Base-by-base conservation (phyloP, 2,888 invertebrate genomes). In the Stenurella melanura region DNA sequence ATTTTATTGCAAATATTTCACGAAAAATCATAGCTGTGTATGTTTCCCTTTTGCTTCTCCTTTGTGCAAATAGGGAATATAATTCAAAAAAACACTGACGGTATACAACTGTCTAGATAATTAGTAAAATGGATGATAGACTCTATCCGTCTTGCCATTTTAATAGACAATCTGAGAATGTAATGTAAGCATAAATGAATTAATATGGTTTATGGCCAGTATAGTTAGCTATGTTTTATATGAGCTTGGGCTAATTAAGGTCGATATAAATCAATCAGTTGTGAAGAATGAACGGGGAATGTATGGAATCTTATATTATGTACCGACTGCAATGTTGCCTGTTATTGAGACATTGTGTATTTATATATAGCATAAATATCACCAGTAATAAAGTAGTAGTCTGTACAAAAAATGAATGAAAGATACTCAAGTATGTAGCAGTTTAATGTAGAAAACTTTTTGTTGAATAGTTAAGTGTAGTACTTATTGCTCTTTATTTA, bases 121-220 rank as follows among this genome's bases (percentile, higher is more conserved):
- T 64, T 64, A 64, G 42, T 21, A 18, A 42, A 64, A 64, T 38
- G 64, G 42, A 64, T 64, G 64, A 42, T 42, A 19, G 42, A 42
- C 9, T 64, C 64, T 21, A 42, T 64, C 64, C 64, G 42, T 64
- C 26, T 30, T 21, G 64, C 42, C 38, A 30, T n/a, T 42, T 64
- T 64, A 64, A 64, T 42, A 64, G 64, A 64, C 64, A 64, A 64
- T 64, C 21, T 21, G 42, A 64, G 64, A 19, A 64, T 19, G 64
- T 42, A 64, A 64, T 64, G 42, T 42, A 42, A 38, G 42, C 42
- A 64, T 64, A 64, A 64, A 64, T 64, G 12, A 50, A 50, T 50
- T 64, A 64, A 64, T 64, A 64, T 64, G 64, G 19, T 64, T 42
- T 64, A 64, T 30, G 38, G 17, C 63, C 38, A 30, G 63, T 26